Percentiles rank a stretch among this genome's conserved stretches.
These are phyloP conservation scores for Cephalotes varians DNA, from an alignment of 2,888 invertebrate species.

Conservation along the genomic window DNA sequence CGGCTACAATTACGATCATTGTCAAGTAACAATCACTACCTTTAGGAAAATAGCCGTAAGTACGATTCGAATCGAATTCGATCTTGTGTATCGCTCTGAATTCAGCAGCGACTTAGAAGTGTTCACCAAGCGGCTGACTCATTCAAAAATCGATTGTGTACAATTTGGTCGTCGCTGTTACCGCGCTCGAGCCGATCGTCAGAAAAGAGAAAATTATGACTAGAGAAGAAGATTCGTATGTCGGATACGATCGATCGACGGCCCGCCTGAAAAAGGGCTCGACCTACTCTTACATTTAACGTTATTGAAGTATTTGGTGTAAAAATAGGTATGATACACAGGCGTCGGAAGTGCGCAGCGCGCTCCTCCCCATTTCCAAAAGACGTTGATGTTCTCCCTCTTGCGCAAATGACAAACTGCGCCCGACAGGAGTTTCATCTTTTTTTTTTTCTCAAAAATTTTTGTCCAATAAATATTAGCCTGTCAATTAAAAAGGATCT, in stretches of 20 bases:
- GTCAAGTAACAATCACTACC: constrained; percentile 7
- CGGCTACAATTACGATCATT: constrained; percentile 44
- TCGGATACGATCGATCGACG: constrained; percentile 56
- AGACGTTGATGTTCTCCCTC: constrained; percentile 38
- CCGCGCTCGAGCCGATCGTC: constrained; percentile 71
- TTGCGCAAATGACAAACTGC: constrained; percentile 23
- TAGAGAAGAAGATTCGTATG: constrained; percentile 66
- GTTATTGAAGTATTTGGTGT: constrained; percentile 83
- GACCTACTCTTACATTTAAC: constrained; percentile 64
- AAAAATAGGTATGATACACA: constrained; percentile 83
- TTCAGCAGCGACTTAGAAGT: neutral
- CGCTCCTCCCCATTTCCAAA: constrained; percentile 54
- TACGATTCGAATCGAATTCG: constrained; percentile 1
- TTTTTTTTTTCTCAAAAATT: neutral
- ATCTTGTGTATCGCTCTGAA: neutral
- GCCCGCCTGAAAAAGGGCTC: constrained; percentile 34
- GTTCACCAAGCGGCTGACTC: neutral
- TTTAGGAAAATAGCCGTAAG: neutral
- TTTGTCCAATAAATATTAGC: neutral
- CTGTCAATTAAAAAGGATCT: constrained; percentile 17
- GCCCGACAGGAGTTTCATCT: neutral
- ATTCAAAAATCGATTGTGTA: constrained; percentile 59
- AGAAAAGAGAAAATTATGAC: constrained; percentile 50
- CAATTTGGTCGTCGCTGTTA: constrained; percentile 38
- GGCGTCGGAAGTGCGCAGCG: constrained; percentile 41